Evolutionary conservation across 2,113 vertebrate genomes (phyloP), one percentile per base, ranked within the genome.

Genomic region (Amphilophus citrinellus): DNA sequence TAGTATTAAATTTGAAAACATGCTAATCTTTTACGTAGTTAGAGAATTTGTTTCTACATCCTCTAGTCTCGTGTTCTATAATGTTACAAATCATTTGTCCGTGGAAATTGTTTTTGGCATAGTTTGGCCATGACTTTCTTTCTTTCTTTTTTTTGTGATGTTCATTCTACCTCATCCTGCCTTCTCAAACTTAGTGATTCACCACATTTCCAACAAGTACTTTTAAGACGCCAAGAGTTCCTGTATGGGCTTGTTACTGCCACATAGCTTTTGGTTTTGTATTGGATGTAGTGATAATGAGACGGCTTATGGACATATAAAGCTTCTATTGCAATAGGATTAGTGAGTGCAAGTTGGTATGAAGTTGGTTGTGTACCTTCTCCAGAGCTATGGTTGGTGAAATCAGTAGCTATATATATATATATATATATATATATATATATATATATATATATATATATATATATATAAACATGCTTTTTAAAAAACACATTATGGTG

Each of bases 131-230:
- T 32, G 27, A 61, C 1, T 4, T 10, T 20, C 6, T 35, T 35
- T 35, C 6, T 35, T 35, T 35, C 6, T 6, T 35, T 35, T 35
- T 61, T 37, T 11, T 75, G 61, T 42, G 42, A 56, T 32, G 50
- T 59, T 50, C 60, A 20, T 76, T 66, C 17, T 73, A 32, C 61
- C 42, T 77, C 61, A 50, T 35, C 11, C 53, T 65, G 47, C 39
- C 22, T 61, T 50, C 15, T 66, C 59, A 57, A 32, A 58, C 30
- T 61, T 58, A 63, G 58, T 86, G 87, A 89, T 78, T 89, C 78
- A 82, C 3, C 60, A 20, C 39, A 44, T 85, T 82, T 79, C 86
- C 65, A 59, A 57, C 71, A 78, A 78, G 20, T 1, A 58, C 37
- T 79, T 17, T 63, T 7, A 75, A 58, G 39, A 66, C 4, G 15